Conservation (phyloP, 2,113 vertebrate genomes). For the Mormyrus iriodes region DNA sequence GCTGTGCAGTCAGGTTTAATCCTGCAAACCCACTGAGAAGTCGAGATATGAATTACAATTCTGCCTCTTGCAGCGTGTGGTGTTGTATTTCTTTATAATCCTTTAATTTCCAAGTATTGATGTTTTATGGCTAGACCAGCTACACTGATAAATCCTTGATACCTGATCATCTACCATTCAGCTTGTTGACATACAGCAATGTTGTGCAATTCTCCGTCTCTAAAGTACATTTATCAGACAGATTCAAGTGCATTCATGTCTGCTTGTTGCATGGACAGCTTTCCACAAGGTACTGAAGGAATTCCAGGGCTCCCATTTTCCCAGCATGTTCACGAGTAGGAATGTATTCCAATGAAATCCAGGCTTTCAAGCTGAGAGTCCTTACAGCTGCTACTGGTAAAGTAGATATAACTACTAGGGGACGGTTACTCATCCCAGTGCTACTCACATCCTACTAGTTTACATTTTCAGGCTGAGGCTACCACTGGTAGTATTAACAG, state of each 20-base stretch:
- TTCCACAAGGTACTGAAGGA: neutral
- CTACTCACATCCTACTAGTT: too few species aligned
- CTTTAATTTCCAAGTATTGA: neutral
- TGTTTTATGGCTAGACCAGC: neutral
- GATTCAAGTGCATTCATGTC: neutral
- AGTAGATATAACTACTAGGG: neutral
- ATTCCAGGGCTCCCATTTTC: neutral
- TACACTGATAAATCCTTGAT: neutral
- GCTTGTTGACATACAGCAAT: neutral
- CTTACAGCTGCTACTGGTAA: neutral
- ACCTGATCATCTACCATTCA: neutral
- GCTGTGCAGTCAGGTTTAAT: neutral
- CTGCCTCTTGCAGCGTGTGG: neutral
- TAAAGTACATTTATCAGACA: slow-evolving; percentile 5
- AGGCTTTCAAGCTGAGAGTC: neutral
- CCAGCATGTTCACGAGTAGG: neutral
- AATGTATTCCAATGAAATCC: neutral
- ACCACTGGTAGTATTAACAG: too few species aligned
- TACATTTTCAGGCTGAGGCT: too few species aligned
- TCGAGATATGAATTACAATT: neutral
- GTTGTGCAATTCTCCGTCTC: neutral
- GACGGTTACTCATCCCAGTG: neutral
- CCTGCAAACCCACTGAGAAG: neutral
- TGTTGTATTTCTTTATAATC: neutral
- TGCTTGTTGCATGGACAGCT: neutral